Evolutionary conservation across 2,113 vertebrate species (phyloP).

Genomic region (Plecotus auritus): DNA sequence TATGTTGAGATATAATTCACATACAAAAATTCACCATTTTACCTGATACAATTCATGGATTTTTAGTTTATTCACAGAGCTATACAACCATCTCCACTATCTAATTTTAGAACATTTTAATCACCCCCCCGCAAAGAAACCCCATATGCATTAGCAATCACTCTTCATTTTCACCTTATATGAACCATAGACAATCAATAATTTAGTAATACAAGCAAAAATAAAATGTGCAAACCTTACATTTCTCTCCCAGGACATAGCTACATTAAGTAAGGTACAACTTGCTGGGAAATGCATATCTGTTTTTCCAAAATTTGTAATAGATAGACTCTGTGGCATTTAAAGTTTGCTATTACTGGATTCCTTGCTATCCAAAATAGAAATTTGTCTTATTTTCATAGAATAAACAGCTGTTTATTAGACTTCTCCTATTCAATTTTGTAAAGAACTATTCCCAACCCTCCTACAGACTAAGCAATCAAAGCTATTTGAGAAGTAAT

Average conservation of each 20-base stretch:
- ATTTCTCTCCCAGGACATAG: background rate
- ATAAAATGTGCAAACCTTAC: background rate
- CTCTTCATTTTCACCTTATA: background rate
- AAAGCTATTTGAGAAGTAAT: constrained; percentile 69
- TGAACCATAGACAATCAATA: background rate
- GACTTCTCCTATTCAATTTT: constrained; percentile 59
- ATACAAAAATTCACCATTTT: background rate
- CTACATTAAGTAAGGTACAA: background rate
- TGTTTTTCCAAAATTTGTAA: background rate
- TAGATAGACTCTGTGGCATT: background rate
- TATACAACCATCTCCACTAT: background rate
- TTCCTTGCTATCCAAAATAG: constrained; percentile 15
- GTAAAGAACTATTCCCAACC: constrained; percentile 36
- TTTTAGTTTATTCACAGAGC: background rate
- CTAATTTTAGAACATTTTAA: background rate
- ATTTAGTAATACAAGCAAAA: background rate
- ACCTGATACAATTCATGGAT: background rate
- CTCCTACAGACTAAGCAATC: constrained; percentile 58
- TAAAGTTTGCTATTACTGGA: constrained; percentile 19
- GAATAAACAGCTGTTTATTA: constrained; percentile 43
- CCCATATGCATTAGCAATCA: background rate
- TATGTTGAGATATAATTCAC: background rate
- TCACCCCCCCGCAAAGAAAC: background rate
- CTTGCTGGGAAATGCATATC: background rate
- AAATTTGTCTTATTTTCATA: constrained; percentile 54